Evolutionary conservation across 2,888 invertebrate species (phyloP), one percentile per base, ranked within the genome.

Genomic region (Meandrusa payeni): DNA sequence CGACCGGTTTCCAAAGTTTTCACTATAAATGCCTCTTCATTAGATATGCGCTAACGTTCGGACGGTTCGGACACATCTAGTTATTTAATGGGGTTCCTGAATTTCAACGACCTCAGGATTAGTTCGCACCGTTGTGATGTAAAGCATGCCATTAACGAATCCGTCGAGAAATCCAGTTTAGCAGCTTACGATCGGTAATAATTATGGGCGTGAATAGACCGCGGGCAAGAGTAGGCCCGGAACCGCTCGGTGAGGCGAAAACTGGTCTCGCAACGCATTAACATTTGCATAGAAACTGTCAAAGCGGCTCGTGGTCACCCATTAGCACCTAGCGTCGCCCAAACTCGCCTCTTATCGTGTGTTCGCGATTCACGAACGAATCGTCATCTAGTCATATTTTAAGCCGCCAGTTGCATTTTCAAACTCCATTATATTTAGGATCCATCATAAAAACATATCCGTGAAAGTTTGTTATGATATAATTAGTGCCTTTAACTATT

Each of bases 271-370:
- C 71, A 70, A 75, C 80, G 82, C 76, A 78, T 76, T 73, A 70
- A 70, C 76, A 87, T 87, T 87, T 86, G 86, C 87, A 86, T 87
- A 87, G 86, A 85, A 83, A 86, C 85, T 85, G 86, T 82, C 83
- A 78, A 72, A 62, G 70, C 69, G 76, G 81, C 76, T 76, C 74
- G 76, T 62, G 67, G 56, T 64, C 69, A 68, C 55, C 73, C 68
- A 80, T 83, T 83, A 83, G 77, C 83, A 79, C 82, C 80, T 81
- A 70, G 43, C 52, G 40, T 46, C 43, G 54, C 6, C 6, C 34
- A 23, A 23, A 29, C 15, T 42, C 23, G 37, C 12, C 31, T 32
- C 32, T 26, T 41, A 24, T 23, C 32, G 17, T 17, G 6, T 17
- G 24, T 11, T 11, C 7, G 32, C 32, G 32, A 33, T 20, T 26